Evolutionary conservation across 2,113 vertebrate genomes (phyloP), one percentile per base, ranked within the genome.

Genomic region (Seriola quinqueradiata): DNA sequence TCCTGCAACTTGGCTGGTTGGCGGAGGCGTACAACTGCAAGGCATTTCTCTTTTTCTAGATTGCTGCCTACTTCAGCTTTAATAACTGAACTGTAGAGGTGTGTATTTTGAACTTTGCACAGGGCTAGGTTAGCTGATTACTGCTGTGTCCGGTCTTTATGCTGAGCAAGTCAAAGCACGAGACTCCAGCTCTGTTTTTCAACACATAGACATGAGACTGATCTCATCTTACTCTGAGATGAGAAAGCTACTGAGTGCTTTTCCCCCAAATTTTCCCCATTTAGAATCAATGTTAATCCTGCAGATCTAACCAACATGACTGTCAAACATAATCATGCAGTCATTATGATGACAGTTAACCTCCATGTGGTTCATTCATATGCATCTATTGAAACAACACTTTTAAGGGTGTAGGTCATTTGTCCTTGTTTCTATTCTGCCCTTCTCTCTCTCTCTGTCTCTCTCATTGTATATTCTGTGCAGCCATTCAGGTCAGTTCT

Each of bases 401-500:
- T 66, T 81, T 79, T 79, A 11, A 58, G n/a, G 13, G 34, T 68
- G 57, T 19, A 60, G 89, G 90, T 90, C 86, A 89, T 70, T 90
- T 87, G 81, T 88, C 87, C 89, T 89, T 72, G 83, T 82, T 87
- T 79, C 66, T 79, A 77, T 60, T 85, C 66, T 79, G 72, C 44
- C 86, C 87, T 74, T 81, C 58, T 75, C 58, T 44, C 74, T 44
- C 52, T 52, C 69, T 57, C 65, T 70, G 68, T 58, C 42, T 63
- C 58, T 70, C 88, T 89, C 76, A 88, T 93, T 91, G 72, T 72
- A 86, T 81, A 94, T 94, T 94, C 93, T 82, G 85, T 59, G 83
- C 77, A 87, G 82, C 74, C 77, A 82, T 87, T 88, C 90, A 76
- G 92, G 93, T 95, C 94, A 95, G 59, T 94, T 95, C 93, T 94